These are phyloP conservation scores for Saguinus midas DNA, from an alignment of 2,113 vertebrate species.

Conservation along the genomic window DNA sequence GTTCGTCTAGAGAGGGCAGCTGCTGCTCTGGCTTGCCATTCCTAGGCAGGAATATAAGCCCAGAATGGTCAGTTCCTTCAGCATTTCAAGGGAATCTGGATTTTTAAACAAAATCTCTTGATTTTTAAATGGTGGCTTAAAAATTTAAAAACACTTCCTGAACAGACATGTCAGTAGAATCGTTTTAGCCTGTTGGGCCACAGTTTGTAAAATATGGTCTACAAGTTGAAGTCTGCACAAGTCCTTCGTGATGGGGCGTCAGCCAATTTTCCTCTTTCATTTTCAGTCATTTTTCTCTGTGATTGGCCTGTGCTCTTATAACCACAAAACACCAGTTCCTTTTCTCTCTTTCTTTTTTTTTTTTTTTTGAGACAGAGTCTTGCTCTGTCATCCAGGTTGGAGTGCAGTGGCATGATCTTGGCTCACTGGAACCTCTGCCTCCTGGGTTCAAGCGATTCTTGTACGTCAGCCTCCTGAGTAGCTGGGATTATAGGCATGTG, in stretches of 20 bases:
- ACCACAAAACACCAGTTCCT: too few species aligned
- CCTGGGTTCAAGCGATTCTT: too few species aligned
- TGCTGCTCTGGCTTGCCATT: neutral
- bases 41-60: neutral
- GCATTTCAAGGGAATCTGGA: neutral
- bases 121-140: neutral
- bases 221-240: neutral
- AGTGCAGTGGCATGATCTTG: too few species aligned
- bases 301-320: neutral
- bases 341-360: neutral
- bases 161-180: neutral
- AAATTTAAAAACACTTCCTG: neutral
- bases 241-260: neutral
- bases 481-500: too few species aligned
- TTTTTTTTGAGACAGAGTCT: too few species aligned
- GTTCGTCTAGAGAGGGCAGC: neutral
- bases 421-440: too few species aligned
- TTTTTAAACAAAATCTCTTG: slow-evolving; percentile 22
- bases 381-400: too few species aligned
- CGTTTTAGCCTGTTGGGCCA: neutral
- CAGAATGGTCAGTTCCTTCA: neutral
- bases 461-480: too few species aligned
- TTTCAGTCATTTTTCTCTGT: neutral
- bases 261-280: neutral
- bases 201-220: neutral